Conservation (phyloP, 2,797 vertebrate species). For the Hephaestus fuliginosus region DNA sequence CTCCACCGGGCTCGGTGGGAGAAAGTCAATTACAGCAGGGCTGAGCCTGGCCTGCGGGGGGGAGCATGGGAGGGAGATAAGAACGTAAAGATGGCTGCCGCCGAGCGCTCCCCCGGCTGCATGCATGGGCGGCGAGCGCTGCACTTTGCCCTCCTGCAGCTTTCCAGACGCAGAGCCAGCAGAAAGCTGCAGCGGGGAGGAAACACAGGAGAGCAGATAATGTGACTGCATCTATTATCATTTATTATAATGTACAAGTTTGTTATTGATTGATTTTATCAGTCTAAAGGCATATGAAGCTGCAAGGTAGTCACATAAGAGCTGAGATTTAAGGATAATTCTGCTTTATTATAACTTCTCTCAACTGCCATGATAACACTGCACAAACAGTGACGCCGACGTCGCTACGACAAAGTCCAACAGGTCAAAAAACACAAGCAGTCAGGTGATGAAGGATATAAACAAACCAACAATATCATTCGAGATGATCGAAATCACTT, state of each 20-base stretch:
- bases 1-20: conserved; percentile 88
- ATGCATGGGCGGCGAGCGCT: conserved; percentile 62
- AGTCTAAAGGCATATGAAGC: not conserved
- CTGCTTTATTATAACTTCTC: not conserved
- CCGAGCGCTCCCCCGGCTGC: conserved; percentile 52
- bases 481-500: too few relatives aligned
- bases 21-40: conserved; percentile 91
- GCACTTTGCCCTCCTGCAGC: conserved; percentile 67
- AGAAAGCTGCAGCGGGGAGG: conserved; percentile 32
- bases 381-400: too few relatives aligned
- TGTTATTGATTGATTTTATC: conserved; percentile 7
- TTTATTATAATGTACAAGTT: conserved; percentile 1
- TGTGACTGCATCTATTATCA: not conserved
- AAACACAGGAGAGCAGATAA: conserved; percentile 19
- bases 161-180: conserved; percentile 48
- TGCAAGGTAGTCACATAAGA: not conserved
- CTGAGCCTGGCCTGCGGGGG: conserved; percentile 89
- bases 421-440: too few relatives aligned
- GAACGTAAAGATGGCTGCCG: conserved; percentile 86
- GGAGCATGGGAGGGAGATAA: conserved; percentile 90
- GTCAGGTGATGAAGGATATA: too few relatives aligned
- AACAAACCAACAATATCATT: too few relatives aligned
- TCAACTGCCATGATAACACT: too few relatives aligned
- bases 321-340: not conserved
- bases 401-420: too few relatives aligned